phyloP scores from a whole-genome alignment of 2,113 vertebrate species.

The Scartelaos histophorus region DNA sequence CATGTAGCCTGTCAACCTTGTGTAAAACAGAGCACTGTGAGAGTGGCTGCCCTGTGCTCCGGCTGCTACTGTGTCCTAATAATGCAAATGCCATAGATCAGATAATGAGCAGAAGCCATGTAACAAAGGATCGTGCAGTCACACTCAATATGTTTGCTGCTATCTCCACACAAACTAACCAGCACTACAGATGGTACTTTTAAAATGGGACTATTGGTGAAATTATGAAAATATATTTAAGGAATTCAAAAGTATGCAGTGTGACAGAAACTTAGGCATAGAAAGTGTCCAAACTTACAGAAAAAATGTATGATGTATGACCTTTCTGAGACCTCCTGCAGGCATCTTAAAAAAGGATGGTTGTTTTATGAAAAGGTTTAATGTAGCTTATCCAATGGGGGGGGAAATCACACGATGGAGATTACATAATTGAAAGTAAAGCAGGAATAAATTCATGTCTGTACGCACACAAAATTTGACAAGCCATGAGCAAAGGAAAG shows the following conservation, averaged over 20 bases:
- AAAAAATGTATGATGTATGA: conserved; percentile 25
- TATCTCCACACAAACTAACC: conserved; percentile 50
- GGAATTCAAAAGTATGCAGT: conserved; percentile 47
- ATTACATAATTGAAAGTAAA: not conserved
- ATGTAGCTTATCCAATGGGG: not conserved
- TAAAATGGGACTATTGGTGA: conserved; percentile 16
- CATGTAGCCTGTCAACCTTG: conserved; percentile 63
- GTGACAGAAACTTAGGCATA: not conserved
- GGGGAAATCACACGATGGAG: not conserved
- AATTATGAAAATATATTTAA: conserved; percentile 50
- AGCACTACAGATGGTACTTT: conserved; percentile 73
- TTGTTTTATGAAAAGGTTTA: not conserved
- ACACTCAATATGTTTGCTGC: conserved; percentile 58
- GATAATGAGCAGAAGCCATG: conserved; percentile 69
- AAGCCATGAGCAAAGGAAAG: not conserved
- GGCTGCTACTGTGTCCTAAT: conserved; percentile 65
- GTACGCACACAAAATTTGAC: not conserved
- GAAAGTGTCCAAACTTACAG: conserved; percentile 44
- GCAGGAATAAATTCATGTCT: not conserved
- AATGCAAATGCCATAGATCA: conserved; percentile 67
- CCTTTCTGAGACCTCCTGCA: conserved; percentile 24
- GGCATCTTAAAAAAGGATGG: not conserved
- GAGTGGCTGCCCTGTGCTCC: conserved; percentile 51
- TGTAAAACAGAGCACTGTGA: conserved; percentile 57
- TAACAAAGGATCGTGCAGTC: conserved; percentile 34